These are phyloP conservation scores for Monopis laevigella DNA, from an alignment of 2,888 invertebrate genomes.

Conservation along the genomic window DNA sequence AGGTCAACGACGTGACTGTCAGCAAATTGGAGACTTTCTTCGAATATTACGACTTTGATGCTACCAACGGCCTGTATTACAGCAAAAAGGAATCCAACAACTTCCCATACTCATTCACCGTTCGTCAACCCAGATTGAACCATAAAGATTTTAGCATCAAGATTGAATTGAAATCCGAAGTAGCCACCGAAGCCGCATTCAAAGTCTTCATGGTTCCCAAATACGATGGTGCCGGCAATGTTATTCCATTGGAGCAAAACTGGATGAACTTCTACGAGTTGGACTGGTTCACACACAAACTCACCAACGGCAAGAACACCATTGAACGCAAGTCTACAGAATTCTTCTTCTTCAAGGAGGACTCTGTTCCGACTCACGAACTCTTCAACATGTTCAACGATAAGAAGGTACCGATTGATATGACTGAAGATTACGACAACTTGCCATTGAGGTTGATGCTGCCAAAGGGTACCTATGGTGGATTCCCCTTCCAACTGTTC, in stretches of 20 bases:
- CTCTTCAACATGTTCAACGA: constrained; percentile 58
- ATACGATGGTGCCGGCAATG: constrained; percentile 58
- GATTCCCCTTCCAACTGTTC: constrained; percentile 60
- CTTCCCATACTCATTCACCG: constrained; percentile 33
- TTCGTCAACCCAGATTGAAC: constrained; percentile 57
- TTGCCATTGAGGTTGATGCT: constrained; percentile 66
- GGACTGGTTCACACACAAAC: constrained; percentile 41
- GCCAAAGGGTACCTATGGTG: constrained; percentile 65
- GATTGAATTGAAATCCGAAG: constrained; percentile 46
- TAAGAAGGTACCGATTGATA: constrained; percentile 23
- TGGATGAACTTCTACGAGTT: constrained; percentile 23
- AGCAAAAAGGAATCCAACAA: constrained; percentile 28
- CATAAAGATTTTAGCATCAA: constrained; percentile 61
- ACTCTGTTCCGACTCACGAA: constrained; percentile 62
- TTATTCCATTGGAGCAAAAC: constrained; percentile 30
- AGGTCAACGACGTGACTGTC: constrained; percentile 58
- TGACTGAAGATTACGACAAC: constrained; percentile 55
- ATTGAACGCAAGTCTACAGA: constrained; percentile 67
- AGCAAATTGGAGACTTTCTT: constrained; percentile 68
- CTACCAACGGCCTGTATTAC: constrained; percentile 44
- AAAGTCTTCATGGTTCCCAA: constrained; percentile 70
- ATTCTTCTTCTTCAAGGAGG: constrained; percentile 60
- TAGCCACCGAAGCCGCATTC: constrained; percentile 53
- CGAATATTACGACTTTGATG: constrained; percentile 53
- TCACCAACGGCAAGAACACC: constrained; percentile 63